Base-by-base conservation (phyloP, 64 coral and sea anemone genomes). In the Catalaphyllia jardinei region DNA sequence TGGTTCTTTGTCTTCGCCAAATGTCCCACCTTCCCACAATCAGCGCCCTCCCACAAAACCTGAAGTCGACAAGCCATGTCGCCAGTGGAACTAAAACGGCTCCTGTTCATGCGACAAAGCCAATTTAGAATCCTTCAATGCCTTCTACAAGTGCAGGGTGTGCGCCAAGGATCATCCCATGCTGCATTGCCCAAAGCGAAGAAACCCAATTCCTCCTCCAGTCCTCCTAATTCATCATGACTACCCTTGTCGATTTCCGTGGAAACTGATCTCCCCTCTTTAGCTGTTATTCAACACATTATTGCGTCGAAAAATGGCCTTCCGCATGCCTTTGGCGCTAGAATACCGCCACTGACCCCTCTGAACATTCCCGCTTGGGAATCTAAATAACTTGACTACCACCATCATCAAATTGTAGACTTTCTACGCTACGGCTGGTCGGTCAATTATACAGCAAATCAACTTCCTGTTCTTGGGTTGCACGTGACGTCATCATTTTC, bases 371-470 rank as follows among this genome's bases (percentile, higher is more conserved):
- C 83, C 24, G 65, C 8, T 24, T 86, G 63, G 83, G 28, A 50
- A 72, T 65, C 28, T 29, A 71, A 86, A 22, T 69, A 49, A 8
- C 22, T n/a, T 12, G 57, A 46, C 24, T 63, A 61, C 6, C 29
- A 28, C 1, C 28, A 71, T 51, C 3, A 39, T 0, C 31, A 65
- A 30, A 67, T 86, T 6, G 82, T 69, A 14, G 63, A 86, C 19
- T 86, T 72, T 29, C 39, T 72, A 49, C 29, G 19, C 49, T 86
- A 86, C 65, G 63, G 83, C 1, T 72, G 80, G 80, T 61, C 80
- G 7, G 67, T 84, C 35, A 84, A 84, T 27, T 86, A 84, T 35
- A 65, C 4, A 0, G 61, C 62, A n/a, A 12, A 63, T 42, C 12
- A 12, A 16, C 11, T 18, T 8, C 80, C 80, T 33, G 17, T n/a